Evolutionary conservation across 2,797 vertebrate species (phyloP), one percentile per base, ranked within the genome.

Genomic region (Thripadectes ignobilis): DNA sequence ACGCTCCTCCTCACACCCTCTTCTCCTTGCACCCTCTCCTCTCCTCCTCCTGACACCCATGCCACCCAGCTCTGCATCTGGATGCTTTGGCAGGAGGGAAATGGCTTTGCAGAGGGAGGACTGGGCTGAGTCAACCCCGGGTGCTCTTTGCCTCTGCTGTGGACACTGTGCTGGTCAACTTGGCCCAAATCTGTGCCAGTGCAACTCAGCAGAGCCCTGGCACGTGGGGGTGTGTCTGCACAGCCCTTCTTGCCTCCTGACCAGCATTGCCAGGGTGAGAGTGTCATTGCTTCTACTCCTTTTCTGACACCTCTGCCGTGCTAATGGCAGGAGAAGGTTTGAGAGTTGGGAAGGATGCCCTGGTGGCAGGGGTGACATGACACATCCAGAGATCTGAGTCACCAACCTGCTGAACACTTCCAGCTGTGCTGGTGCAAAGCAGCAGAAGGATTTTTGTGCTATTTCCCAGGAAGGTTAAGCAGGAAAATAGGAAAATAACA

Each of bases 161-260:
- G 2, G 48, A 12, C n/a, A 22, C n/a, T 0, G 0, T 29, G 23
- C 55, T 26, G 9, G 7, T 57, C 57, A 34, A 10, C 13, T 13
- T 4, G 2, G 26, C 45, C 34, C 62, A 59, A 26, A 59, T 32
- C 49, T 12, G 9, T 16, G 27, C 69, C 1, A 0, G 49, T 24
- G 22, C 57, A 38, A 39, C 4, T 8, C 0, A 0, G 59, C 34
- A 38, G 29, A 45, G 67, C 62, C 34, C 54, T 66, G 71, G 18
- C 39, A 24, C n/a, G 2, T 0, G 3, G 7, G n/a, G 9, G n/a
- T 10, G n/a, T 12, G 1, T 69, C n/a, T 39, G 83, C 61, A 45
- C 5, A 5, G n/a, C 38, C 24, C 52, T 48, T 61, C 38, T 36
- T n/a, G 18, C 36, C 39, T 26, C 41, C 41, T 15, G 72, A 39